Evolutionary conservation across 53 echinoderm and acorn worm species (phyloP), one percentile per base, ranked within the genome.

Genomic region (Actinopyga echinites): DNA sequence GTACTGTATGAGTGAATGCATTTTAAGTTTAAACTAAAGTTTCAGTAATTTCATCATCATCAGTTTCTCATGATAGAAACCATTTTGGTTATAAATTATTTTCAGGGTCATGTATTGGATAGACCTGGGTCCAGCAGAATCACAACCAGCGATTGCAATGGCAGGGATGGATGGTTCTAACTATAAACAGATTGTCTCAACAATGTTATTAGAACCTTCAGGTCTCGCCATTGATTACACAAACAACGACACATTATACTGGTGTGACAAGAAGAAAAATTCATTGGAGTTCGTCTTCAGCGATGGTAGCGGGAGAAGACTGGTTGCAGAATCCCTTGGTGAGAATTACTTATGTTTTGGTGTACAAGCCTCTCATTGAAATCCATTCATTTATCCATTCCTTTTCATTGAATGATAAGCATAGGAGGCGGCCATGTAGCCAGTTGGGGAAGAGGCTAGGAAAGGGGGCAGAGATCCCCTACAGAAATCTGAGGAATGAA

Each of bases 181-280:
- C 45, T 79, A 74, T 31, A n/a, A 30, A 37, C 58, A 57, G 57
- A 40, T 84, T 29, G 30, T 89, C 44, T 45, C 67, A 7, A 21
- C 37, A 9, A 91, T 74, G 43, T 82, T 97, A 2, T 78, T 90
- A 36, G 84, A 90, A 36, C 97, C 97, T 11, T 87, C 89, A 1
- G 97, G 97, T 23, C 60, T 97, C 21, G 59, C 92, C 19, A 82
- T 97, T 2, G 97, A 97, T 79, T 97, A 90, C 69, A 75, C 92
- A 36, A 91, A 87, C 45, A 90, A 92, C 10, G 90, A 97, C 28
- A 85, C 90, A 0, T 83, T 97, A 7, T 97, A 90, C 86, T 97
- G 87, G 83, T 92, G 90, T 30, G 97, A 97, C 69, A 40, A 71
- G 3, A 82, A 90, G 32, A 82, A 82, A 4, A 49, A 91, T 56